A percentile compares a stretch with the other conserved stretches of the same genome.
Evolutionary conservation across 1,140 invertebrate species (phyloP).

Genomic region (Atta cephalotes): DNA sequence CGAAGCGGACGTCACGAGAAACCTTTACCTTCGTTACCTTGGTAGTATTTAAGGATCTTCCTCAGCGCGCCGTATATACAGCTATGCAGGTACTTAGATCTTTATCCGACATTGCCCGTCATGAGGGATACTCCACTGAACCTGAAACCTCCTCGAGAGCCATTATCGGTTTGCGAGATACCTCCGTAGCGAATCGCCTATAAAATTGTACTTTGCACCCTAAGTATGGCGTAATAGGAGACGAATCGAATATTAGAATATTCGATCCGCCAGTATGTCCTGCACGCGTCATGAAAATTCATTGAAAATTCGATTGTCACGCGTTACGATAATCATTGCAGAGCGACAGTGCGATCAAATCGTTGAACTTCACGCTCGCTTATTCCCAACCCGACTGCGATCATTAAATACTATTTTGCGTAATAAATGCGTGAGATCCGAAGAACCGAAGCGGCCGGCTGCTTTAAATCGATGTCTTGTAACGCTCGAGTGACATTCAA

Average conservation of each 20-base stretch:
- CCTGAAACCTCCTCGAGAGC: slow-evolving; percentile 72
- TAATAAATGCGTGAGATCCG: slow-evolving; percentile 50
- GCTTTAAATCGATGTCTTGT: slow-evolving; percentile 36
- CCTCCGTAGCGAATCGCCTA: slow-evolving; percentile 66
- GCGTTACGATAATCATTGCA: not conserved
- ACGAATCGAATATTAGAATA: slow-evolving; percentile 55
- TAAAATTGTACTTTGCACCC: slow-evolving; percentile 64
- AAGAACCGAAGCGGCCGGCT: slow-evolving; percentile 32
- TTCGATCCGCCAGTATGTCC: slow-evolving; percentile 14
- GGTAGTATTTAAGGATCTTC: slow-evolving; percentile 78
- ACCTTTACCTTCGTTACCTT: slow-evolving; percentile 78
- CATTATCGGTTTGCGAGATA: slow-evolving; percentile 73
- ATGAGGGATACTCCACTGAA: slow-evolving; percentile 73
- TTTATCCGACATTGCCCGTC: slow-evolving; percentile 76
- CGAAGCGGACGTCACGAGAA: slow-evolving; percentile 77
- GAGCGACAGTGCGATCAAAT: not conserved
- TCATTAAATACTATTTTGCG: slow-evolving; percentile 43
- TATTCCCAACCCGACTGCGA: slow-evolving; percentile 16
- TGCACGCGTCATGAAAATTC: not conserved
- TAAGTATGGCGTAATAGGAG: slow-evolving; percentile 69
- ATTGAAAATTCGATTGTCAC: slow-evolving; percentile 56
- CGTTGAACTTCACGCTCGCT: slow-evolving; percentile 32
- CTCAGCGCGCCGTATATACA: slow-evolving; percentile 71
- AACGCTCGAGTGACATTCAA: slow-evolving; percentile 58
- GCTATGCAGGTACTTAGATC: slow-evolving; percentile 76